These are phyloP conservation scores for Stegostoma tigrinum DNA, from an alignment of 2,113 vertebrate genomes.

Conservation along the genomic window DNA sequence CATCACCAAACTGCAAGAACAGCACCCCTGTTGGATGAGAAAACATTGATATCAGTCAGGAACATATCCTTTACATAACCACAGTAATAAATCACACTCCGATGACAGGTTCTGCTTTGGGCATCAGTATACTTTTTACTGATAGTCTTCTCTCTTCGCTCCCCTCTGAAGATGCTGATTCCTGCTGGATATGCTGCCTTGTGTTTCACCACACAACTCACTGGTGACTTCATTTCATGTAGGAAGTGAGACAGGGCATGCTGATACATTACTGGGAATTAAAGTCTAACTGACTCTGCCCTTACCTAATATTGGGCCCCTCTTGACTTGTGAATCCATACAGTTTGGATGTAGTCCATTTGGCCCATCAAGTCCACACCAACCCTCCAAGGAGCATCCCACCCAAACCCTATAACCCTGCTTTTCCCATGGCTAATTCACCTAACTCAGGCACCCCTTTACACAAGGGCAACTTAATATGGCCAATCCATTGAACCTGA, in stretches of 20 bases:
- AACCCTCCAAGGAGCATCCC: too few relatives aligned
- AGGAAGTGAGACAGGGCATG: not conserved
- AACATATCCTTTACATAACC: not conserved
- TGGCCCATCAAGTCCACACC: too few relatives aligned
- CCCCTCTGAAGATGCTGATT: not conserved
- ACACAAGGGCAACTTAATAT: too few relatives aligned
- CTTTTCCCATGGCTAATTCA: too few relatives aligned
- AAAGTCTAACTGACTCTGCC: not conserved
- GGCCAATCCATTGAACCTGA: too few relatives aligned
- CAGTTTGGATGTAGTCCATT: too few relatives aligned
- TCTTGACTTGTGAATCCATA: not conserved
- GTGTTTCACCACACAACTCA: not conserved
- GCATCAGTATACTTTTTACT: not conserved
- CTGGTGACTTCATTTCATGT: not conserved
- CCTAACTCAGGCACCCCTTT: too few relatives aligned
- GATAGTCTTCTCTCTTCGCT: not conserved
- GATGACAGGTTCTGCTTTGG: not conserved
- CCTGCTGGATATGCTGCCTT: not conserved
- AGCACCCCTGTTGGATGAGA: slow-evolving; percentile 72
- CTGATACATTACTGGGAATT: not conserved
- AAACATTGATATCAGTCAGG: not conserved
- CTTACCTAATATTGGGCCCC: not conserved
- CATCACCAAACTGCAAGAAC: slow-evolving; percentile 94
- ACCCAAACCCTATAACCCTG: too few relatives aligned
- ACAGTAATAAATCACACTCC: not conserved